Conservation (phyloP, 2,888 invertebrate genomes). For the Bursaphelenchus okinawaensis region DNA sequence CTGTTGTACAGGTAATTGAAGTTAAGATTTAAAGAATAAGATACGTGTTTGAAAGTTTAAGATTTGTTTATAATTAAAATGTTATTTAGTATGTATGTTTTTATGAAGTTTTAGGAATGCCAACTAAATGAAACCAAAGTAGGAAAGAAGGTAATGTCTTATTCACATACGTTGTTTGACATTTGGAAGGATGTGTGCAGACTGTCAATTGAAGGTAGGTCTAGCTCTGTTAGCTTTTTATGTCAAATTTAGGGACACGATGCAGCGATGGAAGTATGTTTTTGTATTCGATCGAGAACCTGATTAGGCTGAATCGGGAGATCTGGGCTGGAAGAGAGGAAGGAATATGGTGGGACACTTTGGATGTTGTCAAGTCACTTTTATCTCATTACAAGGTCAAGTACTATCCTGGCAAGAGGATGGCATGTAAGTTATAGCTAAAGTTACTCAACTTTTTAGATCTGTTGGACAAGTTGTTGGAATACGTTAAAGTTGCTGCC, state of each 20-base stretch:
- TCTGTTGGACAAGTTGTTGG: neutral
- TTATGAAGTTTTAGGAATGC: slow-evolving; percentile 2
- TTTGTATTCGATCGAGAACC: neutral
- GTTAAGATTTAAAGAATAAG: too few relatives aligned
- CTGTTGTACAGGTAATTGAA: neutral
- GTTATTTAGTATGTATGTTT: too few relatives aligned
- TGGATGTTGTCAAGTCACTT: too few relatives aligned
- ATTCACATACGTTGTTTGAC: neutral
- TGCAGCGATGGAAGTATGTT: neutral
- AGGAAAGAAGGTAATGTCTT: neutral
- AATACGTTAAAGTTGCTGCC: too few relatives aligned
- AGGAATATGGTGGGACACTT: slow-evolving; percentile 1
- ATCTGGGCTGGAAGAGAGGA: neutral
- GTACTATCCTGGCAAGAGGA: neutral
- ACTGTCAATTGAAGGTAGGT: neutral
- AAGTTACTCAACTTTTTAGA: neutral
- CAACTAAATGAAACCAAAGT: neutral
- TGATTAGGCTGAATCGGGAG: neutral
- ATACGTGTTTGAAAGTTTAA: too few relatives aligned
- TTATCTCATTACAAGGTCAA: neutral
- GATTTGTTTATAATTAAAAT: too few relatives aligned
- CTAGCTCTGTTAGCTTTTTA: too few relatives aligned
- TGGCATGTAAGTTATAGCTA: neutral
- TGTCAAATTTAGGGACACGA: neutral
- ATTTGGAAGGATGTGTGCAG: neutral